Evolutionary conservation across 2,888 invertebrate genomes (phyloP).

Genomic region (Tenthredo notha): DNA sequence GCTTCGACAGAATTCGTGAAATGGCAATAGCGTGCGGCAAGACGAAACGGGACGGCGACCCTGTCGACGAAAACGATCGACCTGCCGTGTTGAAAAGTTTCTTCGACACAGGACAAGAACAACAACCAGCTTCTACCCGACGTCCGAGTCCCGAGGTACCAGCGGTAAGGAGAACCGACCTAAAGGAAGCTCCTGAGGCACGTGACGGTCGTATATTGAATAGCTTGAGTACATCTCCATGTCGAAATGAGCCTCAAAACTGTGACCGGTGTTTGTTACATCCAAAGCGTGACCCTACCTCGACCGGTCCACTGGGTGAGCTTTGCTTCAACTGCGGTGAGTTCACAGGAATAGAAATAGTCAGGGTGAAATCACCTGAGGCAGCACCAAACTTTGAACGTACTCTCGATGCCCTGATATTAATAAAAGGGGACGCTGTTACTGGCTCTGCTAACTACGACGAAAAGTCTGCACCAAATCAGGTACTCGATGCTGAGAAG

Average conservation of each 20-base stretch:
- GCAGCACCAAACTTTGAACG: constrained; percentile 79
- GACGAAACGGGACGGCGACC: constrained; percentile 72
- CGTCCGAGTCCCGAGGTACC: not conserved
- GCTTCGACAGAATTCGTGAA: constrained; percentile 82
- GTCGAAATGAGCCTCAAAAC: constrained; percentile 60
- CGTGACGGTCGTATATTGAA: constrained; percentile 62
- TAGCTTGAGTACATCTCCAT: constrained; percentile 66
- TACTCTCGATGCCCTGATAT: constrained; percentile 78
- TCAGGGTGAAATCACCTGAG: constrained; percentile 60
- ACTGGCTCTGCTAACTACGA: constrained; percentile 83
- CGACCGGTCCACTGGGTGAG: constrained; percentile 63
- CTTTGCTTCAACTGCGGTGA: constrained; percentile 71
- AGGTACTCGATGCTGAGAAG: constrained; percentile 83
- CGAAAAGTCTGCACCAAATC: constrained; percentile 82
- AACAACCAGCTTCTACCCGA: not conserved
- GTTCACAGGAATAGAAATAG: constrained; percentile 64
- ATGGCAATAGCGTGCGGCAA: constrained; percentile 80
- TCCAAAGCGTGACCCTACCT: constrained; percentile 60
- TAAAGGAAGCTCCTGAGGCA: not conserved
- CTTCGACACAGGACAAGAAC: constrained; percentile 55
- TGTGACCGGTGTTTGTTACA: constrained; percentile 64
- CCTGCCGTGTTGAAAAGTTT: constrained; percentile 48
- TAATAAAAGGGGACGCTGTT: constrained; percentile 80
- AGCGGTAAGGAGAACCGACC: not conserved
- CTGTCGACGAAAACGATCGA: constrained; percentile 68